Evolutionary conservation across 2,113 vertebrate species (phyloP), one percentile per base, ranked within the genome.

Genomic region (Rhizomys pruinosus): DNA sequence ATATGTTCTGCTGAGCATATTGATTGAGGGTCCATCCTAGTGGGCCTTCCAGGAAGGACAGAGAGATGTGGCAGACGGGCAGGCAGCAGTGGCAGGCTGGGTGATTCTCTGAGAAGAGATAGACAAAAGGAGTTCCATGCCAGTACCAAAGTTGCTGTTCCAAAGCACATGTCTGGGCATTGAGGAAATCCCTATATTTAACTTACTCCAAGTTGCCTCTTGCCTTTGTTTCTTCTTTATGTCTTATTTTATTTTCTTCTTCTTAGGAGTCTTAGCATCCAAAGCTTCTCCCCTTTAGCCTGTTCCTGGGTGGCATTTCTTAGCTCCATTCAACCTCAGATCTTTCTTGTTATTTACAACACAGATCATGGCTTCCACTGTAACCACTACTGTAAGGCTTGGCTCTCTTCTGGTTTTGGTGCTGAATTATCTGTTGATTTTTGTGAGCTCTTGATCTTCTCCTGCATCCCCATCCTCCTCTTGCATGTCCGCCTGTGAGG

Each of bases 271-370:
- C 82, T 88, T 94, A 73, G 69, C 69, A 72, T 90, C 86, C 37
- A 82, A 39, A 68, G 66, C 86, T 80, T 91, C 57, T 85, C 32
- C 63, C 42, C n/a, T 11, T 66, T 61, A 5, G 4, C 77, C 84
- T 84, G 12, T 71, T 73, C 64, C 82, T 86, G 29, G 87, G 87
- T 84, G 22, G 39, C 71, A 68, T 72, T 89, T 94, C 92, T 92
- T 84, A 84, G 72, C 39, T 73, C 81, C 63, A 37, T 64, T 74
- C 74, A 52, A 10, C 78, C 81, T 95, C 89, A 55, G 94, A 76
- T 84, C 66, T 89, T 76, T 47, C 11, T 0, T 88, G 8, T 84
- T 44, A 16, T 27, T 69, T 69, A 77, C 61, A 94, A 55, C 80
- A 47, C 22, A 93, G 39, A 71, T 55, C 47, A 59, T 8, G 34